Base-by-base conservation (phyloP, 1,140 invertebrate species). In the Trichonephila clavata region DNA sequence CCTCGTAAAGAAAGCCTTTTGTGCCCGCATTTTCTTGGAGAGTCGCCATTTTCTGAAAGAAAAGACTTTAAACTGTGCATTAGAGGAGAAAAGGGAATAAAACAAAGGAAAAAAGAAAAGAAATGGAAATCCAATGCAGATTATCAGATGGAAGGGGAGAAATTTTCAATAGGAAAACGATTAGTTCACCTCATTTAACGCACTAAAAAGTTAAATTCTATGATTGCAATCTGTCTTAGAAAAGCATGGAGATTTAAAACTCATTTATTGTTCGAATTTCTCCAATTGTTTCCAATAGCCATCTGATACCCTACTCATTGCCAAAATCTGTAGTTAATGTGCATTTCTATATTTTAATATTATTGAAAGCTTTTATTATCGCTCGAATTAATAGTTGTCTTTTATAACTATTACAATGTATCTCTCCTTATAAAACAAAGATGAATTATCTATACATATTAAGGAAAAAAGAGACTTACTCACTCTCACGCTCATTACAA, bases 81-180 rank as follows among this genome's bases (percentile, higher is more conserved):
- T 68, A 32, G 24, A 32, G 24, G 14, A 32, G 32, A 77, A 77
- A 77, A 39, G 71, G 16, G 16, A 77, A 39, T 16, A 16, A 77
- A 77, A 77, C 32, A 39, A 77, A 77, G 27, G 5, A 7, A 18
- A 16, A 32, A 16, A 13, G 14, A 39, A 77, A 27, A 77, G 14
- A 77, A 77, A 77, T 77, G 71, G 71, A 77, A 77, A 32, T 77
- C 27, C 71, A 7, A 77, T 77, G 71, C 71, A 77, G 71, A 77
- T 77, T 2, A 77, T 39, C 71, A 39, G 27, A 77, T 39, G 32
- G 7, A n/a, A 71, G 27, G 14, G n/a, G 7, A 16, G 24, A 10
- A 77, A 18, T 77, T 27, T 77, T 39, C 71, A 77, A 77, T 77
- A 77, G 71, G 71, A 77, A 77, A 77, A 77, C 71, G 27, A 77